Evolutionary conservation across 2,113 vertebrate genomes (phyloP), one percentile per base, ranked within the genome.

Genomic region (Sebastes schlegelii): DNA sequence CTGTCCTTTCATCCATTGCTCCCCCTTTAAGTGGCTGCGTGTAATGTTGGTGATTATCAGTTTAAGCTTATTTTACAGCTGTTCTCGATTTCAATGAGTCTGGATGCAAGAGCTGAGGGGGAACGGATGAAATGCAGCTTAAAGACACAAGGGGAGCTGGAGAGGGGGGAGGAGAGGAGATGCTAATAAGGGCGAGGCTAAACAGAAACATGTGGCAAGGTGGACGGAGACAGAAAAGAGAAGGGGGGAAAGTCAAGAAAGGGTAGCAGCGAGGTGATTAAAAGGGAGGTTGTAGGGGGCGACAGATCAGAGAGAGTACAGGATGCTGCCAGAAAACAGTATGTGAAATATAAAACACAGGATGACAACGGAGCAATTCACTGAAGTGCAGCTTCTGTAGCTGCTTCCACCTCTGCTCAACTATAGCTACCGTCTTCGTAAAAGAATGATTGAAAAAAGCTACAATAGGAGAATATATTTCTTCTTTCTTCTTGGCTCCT

Each of bases 61-160:
- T 86, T 84, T 73, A 83, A 74, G 65, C 67, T 82, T 62, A 67
- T 84, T 87, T 90, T 77, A 77, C 66, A 78, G 85, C 68, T 66
- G 62, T 52, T 43, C 81, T 82, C n/a, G 3, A 72, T 88, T 80
- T 86, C 52, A 84, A 70, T 79, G 76, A 61, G 45, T 76, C 51
- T 58, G 65, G 52, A 69, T 65, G 64, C 57, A 43, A 61, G 26
- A 61, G 19, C 61, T 61, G 34, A 64, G 55, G 14, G 10, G 42
- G 58, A 68, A 40, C 6, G 48, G 45, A 26, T 80, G 55, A 86
- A 66, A 73, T 43, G 42, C 26, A 60, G 80, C 58, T 26, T 11
- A 6, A 14, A 67, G 64, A 64, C 43, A 19, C 7, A n/a, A 16
- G 21, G 12, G 65, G 42, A 45, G 58, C 55, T 8, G 45, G n/a